Conservation (phyloP, 2,113 vertebrate species). For the Synodontis membranacea region DNA sequence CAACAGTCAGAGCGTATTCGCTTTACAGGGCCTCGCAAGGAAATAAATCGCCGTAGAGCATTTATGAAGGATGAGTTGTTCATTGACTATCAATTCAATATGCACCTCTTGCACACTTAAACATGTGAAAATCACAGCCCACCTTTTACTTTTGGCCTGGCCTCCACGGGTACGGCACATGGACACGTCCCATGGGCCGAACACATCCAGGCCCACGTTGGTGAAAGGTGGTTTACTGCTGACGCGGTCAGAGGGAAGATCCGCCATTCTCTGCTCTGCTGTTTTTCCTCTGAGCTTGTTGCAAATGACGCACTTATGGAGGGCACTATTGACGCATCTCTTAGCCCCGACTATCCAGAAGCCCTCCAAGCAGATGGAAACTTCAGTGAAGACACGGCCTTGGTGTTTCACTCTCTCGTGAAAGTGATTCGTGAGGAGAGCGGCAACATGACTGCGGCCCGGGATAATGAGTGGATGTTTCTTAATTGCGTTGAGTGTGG, state of each 20-base stretch:
- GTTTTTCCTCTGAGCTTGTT: constrained; percentile 20
- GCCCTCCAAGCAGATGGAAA: background rate
- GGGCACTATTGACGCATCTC: constrained; percentile 4
- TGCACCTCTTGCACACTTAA: no score
- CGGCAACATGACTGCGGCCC: no score
- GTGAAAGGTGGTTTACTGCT: constrained; percentile 40
- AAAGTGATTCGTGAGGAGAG: constrained; percentile 31
- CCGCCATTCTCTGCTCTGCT: constrained; percentile 39
- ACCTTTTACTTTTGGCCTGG: constrained; percentile 41
- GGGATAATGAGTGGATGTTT: constrained; percentile 41
- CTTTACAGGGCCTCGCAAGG: background rate
- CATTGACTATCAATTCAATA: no score
- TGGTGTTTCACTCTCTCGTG: constrained; percentile 41
- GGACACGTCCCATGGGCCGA: constrained; percentile 32
- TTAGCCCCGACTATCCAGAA: constrained; percentile 19
- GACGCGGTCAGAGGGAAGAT: constrained; percentile 34
- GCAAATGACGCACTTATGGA: constrained; percentile 40
- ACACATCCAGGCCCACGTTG: constrained; percentile 23
- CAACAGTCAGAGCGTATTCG: constrained; percentile 43
- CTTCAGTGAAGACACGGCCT: constrained; percentile 31
- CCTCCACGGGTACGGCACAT: constrained; percentile 37
- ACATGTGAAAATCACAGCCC: no score
- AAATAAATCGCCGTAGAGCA: constrained; percentile 29
- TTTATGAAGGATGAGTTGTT: constrained; percentile 52
- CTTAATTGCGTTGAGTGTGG: background rate